Percentiles rank a stretch among this genome's conserved stretches.
Evolutionary conservation across 1,140 invertebrate genomes (phyloP).

Genomic region (Grapholita molesta): DNA sequence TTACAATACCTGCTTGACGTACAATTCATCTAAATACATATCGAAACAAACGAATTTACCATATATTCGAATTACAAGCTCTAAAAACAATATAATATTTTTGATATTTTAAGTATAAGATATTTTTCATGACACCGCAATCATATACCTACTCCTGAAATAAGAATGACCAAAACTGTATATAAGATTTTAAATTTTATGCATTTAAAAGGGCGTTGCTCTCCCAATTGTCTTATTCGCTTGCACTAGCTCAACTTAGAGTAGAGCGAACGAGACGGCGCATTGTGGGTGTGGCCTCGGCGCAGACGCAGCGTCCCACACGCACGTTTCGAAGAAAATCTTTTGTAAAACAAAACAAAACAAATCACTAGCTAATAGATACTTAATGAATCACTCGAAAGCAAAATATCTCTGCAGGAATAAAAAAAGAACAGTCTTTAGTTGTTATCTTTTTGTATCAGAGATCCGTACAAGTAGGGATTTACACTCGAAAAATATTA

Average conservation of each 20-base stretch:
- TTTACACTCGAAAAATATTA: no score
- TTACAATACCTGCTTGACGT: no score
- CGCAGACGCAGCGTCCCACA: not conserved
- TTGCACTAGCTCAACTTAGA: not conserved
- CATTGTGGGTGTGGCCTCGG: slow-evolving; percentile 1
- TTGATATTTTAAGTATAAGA: no score
- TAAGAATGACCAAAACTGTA: not conserved
- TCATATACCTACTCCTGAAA: not conserved
- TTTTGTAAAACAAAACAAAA: slow-evolving; percentile 12
- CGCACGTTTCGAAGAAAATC: slow-evolving; percentile 13
- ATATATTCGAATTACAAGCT: no score
- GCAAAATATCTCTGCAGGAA: slow-evolving; percentile 8
- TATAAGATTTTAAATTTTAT: not conserved
- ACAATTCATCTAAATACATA: no score
- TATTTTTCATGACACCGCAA: no score
- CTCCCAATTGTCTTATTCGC: not conserved
- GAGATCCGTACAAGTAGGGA: not conserved
- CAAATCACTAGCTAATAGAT: slow-evolving; percentile 24
- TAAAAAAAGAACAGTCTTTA: not conserved
- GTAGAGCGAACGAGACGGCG: not conserved
- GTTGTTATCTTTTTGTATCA: not conserved
- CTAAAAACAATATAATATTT: no score
- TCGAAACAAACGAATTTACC: no score
- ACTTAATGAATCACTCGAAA: slow-evolving; percentile 21
- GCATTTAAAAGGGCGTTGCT: not conserved